Base-by-base conservation (phyloP, 2,888 invertebrate genomes). In the Hermaeophaga mercurialis region DNA sequence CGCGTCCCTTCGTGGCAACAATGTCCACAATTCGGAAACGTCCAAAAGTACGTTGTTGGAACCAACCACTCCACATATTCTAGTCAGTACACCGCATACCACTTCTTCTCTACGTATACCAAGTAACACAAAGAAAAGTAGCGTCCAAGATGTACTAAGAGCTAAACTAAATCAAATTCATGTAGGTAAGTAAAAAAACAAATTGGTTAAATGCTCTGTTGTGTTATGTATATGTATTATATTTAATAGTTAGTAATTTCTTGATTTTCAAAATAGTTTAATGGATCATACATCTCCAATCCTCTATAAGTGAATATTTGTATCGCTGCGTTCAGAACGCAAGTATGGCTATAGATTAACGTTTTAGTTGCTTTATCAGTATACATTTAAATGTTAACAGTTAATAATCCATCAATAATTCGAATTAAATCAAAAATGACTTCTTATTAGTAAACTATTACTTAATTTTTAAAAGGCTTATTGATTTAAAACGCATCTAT, bases 151-250 rank as follows among this genome's bases (percentile, higher is more conserved):
- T 69, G 81, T 83, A 2, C 72, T 85, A 17, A 78, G 84, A 14
- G 82, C 84, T 49, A 88, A 88, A 64, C 80, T 89, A 63, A 88
- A 84, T 57, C 84, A 87, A 70, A 82, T 89, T 55, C 87, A 88
- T 54, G 86, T 86, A 8, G 88, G 57, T 57, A 9, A 53, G 47
- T 47, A 48, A 9, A 28, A n/a, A n/a, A n/a, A n/a, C n/a, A n/a
- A n/a, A n/a, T n/a, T n/a, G n/a, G n/a, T n/a, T n/a, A n/a, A n/a
- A n/a, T n/a, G n/a, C n/a, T n/a, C n/a, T n/a, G n/a, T n/a, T n/a
- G n/a, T n/a, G n/a, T n/a, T n/a, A n/a, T n/a, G n/a, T n/a, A n/a
- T n/a, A n/a, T n/a, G n/a, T n/a, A n/a, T n/a, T n/a, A n/a, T n/a
- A n/a, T n/a, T n/a, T n/a, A n/a, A n/a, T n/a, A n/a, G n/a, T n/a